Base-by-base conservation (phyloP, 2,113 vertebrate species). In the Cygnus buccinator region DNA sequence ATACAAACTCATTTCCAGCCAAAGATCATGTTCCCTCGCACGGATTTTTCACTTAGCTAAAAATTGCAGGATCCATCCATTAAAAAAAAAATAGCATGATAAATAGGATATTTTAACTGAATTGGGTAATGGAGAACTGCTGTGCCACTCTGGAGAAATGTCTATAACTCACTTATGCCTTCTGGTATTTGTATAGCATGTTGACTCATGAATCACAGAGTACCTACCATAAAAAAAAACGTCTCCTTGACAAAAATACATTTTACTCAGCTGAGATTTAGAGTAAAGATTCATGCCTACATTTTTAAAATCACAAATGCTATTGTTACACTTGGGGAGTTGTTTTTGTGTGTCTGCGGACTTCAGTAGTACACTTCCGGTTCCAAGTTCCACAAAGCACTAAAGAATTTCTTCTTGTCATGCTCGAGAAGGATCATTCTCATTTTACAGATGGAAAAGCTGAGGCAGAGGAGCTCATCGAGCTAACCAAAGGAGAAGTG, bases 81-180 rank as follows among this genome's bases (percentile, higher is more conserved):
- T 87, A 31, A 82, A 59, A 78, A 68, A 84, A 67, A 79, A 67
- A 71, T 35, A 14, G 8, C 33, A 90, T 89, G 70, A 96, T 76
- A 96, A 84, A 93, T 95, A 85, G 91, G 81, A 91, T 93, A 92
- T 96, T 97, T 97, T 97, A 96, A 94, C 72, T 78, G 94, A 94
- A 82, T 84, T 76, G 72, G 87, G 87, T 96, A 97, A 95, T 92
- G 58, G 93, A 96, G 95, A 96, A 91, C 87, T 88, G 83, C 92
- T 94, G 77, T 95, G 92, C 88, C 94, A 94, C 86, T 92, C 89
- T 46, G 95, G 82, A 73, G 48, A 96, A 95, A 97, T 90, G 81
- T 93, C 94, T 97, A 44, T 97, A 97, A 97, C 96, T 97, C 93
- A 94, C 59, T 97, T 86, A 85, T 61, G 93, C 95, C 83, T 96